Percentiles rank a stretch among this genome's conserved stretches.
These are phyloP conservation scores for Ophion ellenae DNA, from an alignment of 2,888 invertebrate species.

Conservation along the genomic window DNA sequence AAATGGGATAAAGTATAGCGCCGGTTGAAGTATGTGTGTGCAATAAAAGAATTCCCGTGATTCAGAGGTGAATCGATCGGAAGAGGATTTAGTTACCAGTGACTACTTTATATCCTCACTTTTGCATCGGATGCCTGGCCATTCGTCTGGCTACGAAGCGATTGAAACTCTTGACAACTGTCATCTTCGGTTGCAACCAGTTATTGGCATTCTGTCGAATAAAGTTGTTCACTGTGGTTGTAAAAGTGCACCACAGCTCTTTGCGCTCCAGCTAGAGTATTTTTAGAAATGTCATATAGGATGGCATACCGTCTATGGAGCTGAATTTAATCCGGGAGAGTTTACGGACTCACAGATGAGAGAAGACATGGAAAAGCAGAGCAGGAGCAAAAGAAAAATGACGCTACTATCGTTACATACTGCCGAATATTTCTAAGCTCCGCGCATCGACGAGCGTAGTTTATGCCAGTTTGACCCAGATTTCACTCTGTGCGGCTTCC, in stretches of 20 bases:
- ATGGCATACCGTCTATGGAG: constrained; percentile 24
- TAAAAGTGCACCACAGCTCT: background rate
- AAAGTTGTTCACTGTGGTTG: background rate
- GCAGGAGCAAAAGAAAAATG: constrained; percentile 10
- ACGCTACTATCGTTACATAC: constrained; percentile 26
- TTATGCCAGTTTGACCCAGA: constrained; percentile 70
- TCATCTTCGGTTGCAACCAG: background rate
- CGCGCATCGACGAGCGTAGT: constrained; percentile 26
- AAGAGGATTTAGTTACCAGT: constrained; percentile 8
- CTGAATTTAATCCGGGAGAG: constrained; percentile 58
- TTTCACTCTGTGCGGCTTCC: constrained; percentile 43
- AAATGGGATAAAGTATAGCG: constrained; percentile 39
- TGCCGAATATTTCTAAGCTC: constrained; percentile 35
- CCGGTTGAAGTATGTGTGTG: constrained; percentile 10
- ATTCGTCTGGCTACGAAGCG: background rate
- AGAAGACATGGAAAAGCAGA: background rate
- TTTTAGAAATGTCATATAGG: background rate
- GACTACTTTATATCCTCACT: constrained; percentile 12
- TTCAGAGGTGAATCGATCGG: constrained; percentile 17
- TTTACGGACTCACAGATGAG: constrained; percentile 36
- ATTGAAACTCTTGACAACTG: background rate
- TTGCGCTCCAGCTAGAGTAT: background rate
- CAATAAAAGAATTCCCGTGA: constrained; percentile 43
- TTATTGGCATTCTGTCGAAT: background rate
- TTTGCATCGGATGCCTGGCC: background rate